Conservation (phyloP, 2,888 invertebrate species). For the Tridacna gigas region DNA sequence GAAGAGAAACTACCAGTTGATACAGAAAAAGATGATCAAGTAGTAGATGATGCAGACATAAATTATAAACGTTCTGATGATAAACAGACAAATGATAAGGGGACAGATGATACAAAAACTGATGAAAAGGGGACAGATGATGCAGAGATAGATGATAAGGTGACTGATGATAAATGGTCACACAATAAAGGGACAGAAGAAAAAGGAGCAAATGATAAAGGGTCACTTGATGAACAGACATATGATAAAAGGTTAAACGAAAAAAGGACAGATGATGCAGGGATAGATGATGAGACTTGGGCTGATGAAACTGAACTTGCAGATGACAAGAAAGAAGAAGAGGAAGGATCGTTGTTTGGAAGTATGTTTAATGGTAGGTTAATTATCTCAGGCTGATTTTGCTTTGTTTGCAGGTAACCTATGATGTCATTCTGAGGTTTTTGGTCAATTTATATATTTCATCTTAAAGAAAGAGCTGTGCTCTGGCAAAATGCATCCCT, state of each 20-base stretch:
- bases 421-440: no score
- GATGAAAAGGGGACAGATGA: slow-evolving; percentile 18
- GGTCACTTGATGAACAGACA: not conserved
- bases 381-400: no score
- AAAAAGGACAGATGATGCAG: not conserved
- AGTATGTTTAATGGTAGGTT: slow-evolving; percentile 53
- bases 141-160: slow-evolving; percentile 20
- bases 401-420: no score
- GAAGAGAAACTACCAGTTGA: not conserved
- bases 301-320: slow-evolving; percentile 36
- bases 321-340: slow-evolving; percentile 14
- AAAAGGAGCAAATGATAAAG: no score
- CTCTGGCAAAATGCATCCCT: no score
- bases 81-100: slow-evolving; percentile 9
- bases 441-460: no score
- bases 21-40: not conserved
- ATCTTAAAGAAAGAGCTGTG: no score
- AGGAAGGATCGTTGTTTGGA: slow-evolving; percentile 39
- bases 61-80: not conserved
- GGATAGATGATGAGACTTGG: slow-evolving; percentile 17
- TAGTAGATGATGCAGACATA: slow-evolving; percentile 5
- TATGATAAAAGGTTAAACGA: not conserved
- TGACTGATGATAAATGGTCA: not conserved
- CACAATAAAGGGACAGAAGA: not conserved
- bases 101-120: slow-evolving; percentile 3